Conservation (phyloP, 1,140 invertebrate species). For the Drosophila mojavensis region DNA sequence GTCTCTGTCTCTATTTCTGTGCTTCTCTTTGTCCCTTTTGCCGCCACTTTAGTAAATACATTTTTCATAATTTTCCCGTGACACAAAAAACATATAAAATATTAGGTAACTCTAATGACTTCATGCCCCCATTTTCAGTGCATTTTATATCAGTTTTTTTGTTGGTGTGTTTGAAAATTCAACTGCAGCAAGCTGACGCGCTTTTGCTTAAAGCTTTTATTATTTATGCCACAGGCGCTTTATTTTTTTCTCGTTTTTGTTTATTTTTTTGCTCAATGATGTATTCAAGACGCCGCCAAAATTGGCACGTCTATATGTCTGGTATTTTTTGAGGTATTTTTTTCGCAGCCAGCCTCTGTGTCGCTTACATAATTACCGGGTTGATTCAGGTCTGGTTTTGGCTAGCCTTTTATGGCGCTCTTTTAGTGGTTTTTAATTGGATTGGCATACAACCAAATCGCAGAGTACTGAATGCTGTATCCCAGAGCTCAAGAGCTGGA, state of each 20-base stretch:
- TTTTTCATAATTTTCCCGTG: constrained; percentile 32
- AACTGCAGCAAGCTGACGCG: constrained; percentile 33
- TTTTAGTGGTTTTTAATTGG: constrained; percentile 51
- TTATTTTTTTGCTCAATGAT: constrained; percentile 23
- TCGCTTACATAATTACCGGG: constrained; percentile 48
- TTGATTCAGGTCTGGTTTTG: constrained; percentile 23
- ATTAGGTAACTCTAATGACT: constrained; percentile 33
- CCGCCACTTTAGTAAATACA: constrained; percentile 2
- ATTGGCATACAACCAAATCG: constrained; percentile 20
- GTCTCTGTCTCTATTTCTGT: too few species aligned
- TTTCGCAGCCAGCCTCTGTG: constrained; percentile 17
- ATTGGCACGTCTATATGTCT: constrained; percentile 38
- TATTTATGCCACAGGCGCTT: constrained; percentile 14
- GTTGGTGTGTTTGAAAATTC: constrained; percentile 13
- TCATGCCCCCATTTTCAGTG: constrained; percentile 41
- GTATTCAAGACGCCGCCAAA: constrained; percentile 37
- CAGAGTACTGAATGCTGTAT: neutral
- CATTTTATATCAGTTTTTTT: constrained; percentile 23
- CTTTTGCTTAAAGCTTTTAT: constrained; percentile 19
- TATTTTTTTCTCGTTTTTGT: constrained; percentile 4
- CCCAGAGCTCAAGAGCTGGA: neutral
- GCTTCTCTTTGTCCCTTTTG: neutral
- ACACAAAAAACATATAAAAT: constrained; percentile 16
- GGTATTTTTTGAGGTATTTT: constrained; percentile 30
- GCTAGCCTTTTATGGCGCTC: constrained; percentile 32